Conservation (phyloP, 2,888 invertebrate species). For the Amiota mariae region DNA sequence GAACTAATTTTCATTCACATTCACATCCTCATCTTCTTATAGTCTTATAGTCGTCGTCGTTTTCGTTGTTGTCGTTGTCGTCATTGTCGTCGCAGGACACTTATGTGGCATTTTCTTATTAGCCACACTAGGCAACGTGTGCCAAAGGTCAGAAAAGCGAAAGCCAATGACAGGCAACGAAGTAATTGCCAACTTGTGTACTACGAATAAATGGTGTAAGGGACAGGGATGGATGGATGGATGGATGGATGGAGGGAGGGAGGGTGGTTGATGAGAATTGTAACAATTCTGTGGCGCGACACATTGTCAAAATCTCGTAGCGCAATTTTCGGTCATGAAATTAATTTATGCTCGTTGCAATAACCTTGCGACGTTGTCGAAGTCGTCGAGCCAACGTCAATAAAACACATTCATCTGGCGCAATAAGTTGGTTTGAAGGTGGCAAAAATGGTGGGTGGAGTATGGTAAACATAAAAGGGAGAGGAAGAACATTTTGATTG, state of each 20-base stretch:
- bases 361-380: constrained; percentile 63
- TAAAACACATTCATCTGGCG: constrained; percentile 72
- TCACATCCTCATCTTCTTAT: constrained; percentile 22
- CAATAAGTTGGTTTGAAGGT: not conserved
- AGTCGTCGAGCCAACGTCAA: constrained; percentile 62
- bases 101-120: constrained; percentile 56
- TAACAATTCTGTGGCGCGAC: not conserved
- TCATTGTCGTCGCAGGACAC: constrained; percentile 40
- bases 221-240: not conserved
- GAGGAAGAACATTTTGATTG: constrained; percentile 32
- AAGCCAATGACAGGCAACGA: constrained; percentile 15
- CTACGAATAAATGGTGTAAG: no score
- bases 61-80: not conserved
- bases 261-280: no score
- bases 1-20: not conserved
- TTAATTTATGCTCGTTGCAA: constrained; percentile 74
- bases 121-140: constrained; percentile 16
- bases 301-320: constrained; percentile 64
- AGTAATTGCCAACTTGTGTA: constrained; percentile 20
- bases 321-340: constrained; percentile 72
- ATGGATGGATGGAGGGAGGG: no score
- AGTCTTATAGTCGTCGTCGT: constrained; percentile 53
- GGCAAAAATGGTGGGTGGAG: not conserved
- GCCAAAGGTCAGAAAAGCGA: constrained; percentile 2
- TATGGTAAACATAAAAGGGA: no score